Conservation (phyloP, 35 echinoderm and acorn worm species). For the Ophiothrix spiculata region DNA sequence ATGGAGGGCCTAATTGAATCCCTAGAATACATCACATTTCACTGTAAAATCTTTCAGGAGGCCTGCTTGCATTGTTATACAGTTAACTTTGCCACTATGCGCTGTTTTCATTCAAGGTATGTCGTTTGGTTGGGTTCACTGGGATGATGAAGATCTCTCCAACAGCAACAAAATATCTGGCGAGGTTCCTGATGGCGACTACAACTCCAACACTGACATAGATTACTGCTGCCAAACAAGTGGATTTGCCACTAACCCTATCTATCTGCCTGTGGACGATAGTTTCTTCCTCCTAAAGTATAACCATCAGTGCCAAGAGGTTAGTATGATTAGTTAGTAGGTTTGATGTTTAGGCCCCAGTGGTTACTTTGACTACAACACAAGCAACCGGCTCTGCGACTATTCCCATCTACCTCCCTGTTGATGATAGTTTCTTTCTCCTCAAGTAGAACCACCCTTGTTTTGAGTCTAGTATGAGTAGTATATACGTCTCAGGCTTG, state of each 20-base stretch:
- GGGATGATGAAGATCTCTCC: slow-evolving; percentile 52
- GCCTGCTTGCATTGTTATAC: no score
- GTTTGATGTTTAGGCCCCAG: no score
- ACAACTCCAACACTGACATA: slow-evolving; percentile 57
- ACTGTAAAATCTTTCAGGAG: no score
- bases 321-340: no score
- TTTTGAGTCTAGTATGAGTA: slow-evolving; percentile 35
- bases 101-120: slow-evolving; percentile 32
- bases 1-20: no score
- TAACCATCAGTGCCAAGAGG: slow-evolving; percentile 39
- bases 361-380: slow-evolving; percentile 59
- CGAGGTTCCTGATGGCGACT: slow-evolving; percentile 55
- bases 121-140: slow-evolving; percentile 39
- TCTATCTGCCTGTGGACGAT: slow-evolving; percentile 58
- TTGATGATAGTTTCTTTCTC: slow-evolving; percentile 49
- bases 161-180: slow-evolving; percentile 46
- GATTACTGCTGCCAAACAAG: slow-evolving; percentile 67
- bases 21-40: no score
- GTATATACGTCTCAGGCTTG: no score
- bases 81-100: no score
- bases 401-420: slow-evolving; percentile 52
- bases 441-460: slow-evolving; percentile 29
- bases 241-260: slow-evolving; percentile 19
- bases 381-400: slow-evolving; percentile 42
- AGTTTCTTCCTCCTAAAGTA: slow-evolving; percentile 39